Percentiles rank a stretch among this genome's conserved stretches.
Evolutionary conservation across 2,888 invertebrate species (phyloP).

Genomic region (Ophion costatus): DNA sequence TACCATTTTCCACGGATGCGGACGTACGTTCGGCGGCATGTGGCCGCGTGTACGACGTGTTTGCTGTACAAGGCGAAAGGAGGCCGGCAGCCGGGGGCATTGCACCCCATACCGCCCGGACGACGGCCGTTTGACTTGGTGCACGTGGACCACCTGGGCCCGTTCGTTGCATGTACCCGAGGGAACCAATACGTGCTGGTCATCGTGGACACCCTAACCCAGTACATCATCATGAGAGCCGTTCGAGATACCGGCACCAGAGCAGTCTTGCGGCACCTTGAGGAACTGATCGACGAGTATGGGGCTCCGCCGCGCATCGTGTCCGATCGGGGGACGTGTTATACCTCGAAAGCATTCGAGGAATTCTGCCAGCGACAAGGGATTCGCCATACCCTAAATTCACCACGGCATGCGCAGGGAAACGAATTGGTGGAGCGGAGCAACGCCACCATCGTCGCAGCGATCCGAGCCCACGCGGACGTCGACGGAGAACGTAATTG

Average conservation of each 20-base stretch:
- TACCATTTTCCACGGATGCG: conserved; percentile 37
- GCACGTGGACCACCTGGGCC: conserved; percentile 8
- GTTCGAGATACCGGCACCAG: conserved; percentile 4
- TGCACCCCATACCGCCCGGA: conserved; percentile 4
- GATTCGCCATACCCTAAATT: conserved; percentile 54
- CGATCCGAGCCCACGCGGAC: conserved; percentile 34
- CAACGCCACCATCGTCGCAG: conserved; percentile 52
- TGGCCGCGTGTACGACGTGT: conserved; percentile 1
- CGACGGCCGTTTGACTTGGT: not conserved
- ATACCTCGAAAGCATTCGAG: conserved; percentile 44
- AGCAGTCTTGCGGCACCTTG: not conserved
- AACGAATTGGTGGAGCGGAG: conserved; percentile 62
- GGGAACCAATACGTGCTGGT: conserved; percentile 32
- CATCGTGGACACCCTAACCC: conserved; percentile 10
- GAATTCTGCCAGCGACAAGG: conserved; percentile 1
- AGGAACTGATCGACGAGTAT: conserved; percentile 52
- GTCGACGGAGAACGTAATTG: conserved; percentile 11
- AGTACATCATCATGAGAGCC: not conserved
- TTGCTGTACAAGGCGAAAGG: not conserved
- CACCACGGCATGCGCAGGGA: conserved; percentile 61
- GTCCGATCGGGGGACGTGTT: conserved; percentile 63
- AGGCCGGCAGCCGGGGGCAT: not conserved
- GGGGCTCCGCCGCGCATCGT: conserved; percentile 63
- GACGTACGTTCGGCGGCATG: conserved; percentile 9
- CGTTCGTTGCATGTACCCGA: not conserved